Percentiles rank a stretch among this genome's conserved stretches.
These are phyloP conservation scores for Anarsia innoxiella DNA, from an alignment of 2,888 invertebrate genomes.

Conservation along the genomic window DNA sequence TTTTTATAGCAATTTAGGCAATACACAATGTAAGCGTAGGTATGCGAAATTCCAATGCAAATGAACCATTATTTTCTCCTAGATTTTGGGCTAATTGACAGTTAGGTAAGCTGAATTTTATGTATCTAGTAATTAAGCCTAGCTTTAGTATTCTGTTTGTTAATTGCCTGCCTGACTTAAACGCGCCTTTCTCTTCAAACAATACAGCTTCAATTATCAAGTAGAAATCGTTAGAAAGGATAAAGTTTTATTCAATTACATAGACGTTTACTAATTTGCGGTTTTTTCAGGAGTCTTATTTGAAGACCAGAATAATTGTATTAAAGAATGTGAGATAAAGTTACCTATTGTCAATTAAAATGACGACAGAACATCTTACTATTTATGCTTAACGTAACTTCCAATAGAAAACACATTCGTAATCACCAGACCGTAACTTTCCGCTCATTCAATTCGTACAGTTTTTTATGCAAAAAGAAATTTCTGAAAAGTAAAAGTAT, in stretches of 20 bases:
- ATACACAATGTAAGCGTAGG: too few species aligned
- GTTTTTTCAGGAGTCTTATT: too few species aligned
- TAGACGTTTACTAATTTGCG: too few species aligned
- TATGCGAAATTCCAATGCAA: too few species aligned
- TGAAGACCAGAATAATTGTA: too few species aligned
- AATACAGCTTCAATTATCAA: conserved; percentile 18
- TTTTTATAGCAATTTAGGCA: background rate
- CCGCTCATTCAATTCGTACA: conserved; percentile 8
- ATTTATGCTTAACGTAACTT: too few species aligned
- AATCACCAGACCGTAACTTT: conserved; percentile 14
- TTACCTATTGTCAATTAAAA: too few species aligned
- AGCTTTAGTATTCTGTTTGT: conserved; percentile 29
- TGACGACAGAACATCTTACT: too few species aligned
- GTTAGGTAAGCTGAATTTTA: conserved; percentile 22
- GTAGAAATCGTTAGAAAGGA: conserved; percentile 37
- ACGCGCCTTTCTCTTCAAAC: conserved; percentile 54
- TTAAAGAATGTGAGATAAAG: too few species aligned
- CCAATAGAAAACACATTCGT: conserved; percentile 8
- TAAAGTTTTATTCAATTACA: too few species aligned
- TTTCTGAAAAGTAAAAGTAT: conserved; percentile 33
- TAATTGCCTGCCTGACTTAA: conserved; percentile 26
- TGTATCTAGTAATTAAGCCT: conserved; percentile 34
- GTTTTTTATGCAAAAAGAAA: conserved; percentile 15
- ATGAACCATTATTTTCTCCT: conserved; percentile 21
- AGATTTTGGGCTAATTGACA: conserved; percentile 25